These are phyloP conservation scores for Potorous gilbertii DNA, from an alignment of 2,797 vertebrate species.

Conservation along the genomic window DNA sequence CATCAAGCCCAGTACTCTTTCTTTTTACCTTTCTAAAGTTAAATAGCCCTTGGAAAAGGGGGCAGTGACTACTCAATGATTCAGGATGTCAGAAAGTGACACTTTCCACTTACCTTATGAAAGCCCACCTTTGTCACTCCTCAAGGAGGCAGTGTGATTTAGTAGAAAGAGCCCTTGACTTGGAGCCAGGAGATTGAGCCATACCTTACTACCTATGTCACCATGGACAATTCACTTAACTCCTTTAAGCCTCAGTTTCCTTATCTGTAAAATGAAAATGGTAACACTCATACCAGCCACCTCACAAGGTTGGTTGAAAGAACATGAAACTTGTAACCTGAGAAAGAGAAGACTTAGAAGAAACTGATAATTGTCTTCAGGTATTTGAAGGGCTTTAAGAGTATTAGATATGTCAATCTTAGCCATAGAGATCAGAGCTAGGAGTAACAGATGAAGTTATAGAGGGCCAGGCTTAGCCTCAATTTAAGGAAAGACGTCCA, in stretches of 20 bases:
- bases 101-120: neutral
- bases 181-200: neutral
- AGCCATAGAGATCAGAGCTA: neutral
- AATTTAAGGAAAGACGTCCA: neutral
- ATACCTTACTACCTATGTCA: neutral
- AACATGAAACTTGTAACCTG: neutral
- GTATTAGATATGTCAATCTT: neutral
- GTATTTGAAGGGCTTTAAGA: neutral
- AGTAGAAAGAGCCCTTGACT: neutral
- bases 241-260: neutral
- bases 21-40: neutral
- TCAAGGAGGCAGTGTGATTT: neutral
- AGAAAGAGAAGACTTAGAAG: neutral
- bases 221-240: neutral
- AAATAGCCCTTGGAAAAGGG: neutral
- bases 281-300: neutral
- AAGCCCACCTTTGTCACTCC: neutral
- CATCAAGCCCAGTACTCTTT: neutral
- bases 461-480: neutral
- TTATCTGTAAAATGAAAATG: neutral
- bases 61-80: neutral
- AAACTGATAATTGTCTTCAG: neutral
- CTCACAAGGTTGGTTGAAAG: neutral
- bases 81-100: neutral
- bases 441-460: neutral